phyloP scores from a whole-genome alignment of 2,888 invertebrate species.

The Eristalinus aeneus region DNA sequence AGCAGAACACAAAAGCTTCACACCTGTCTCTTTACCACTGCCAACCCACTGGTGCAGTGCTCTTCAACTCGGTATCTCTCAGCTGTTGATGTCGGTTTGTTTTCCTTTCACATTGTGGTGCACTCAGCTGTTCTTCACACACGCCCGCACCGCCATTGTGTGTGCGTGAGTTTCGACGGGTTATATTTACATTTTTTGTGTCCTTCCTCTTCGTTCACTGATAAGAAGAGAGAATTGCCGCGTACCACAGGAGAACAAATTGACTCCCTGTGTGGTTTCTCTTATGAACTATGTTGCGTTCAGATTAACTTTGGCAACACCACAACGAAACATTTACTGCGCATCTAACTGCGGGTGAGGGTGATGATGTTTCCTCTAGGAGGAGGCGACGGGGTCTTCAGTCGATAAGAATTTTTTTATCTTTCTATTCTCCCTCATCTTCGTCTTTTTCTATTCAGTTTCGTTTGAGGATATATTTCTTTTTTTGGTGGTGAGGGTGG shows the following conservation, averaged over 20 bases:
- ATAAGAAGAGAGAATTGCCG: conserved; percentile 11
- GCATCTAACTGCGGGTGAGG: background rate
- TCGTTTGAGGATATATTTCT: background rate
- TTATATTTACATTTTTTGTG: conserved; percentile 50
- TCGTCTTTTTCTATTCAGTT: conserved; percentile 24
- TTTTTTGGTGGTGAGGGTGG: too few species aligned
- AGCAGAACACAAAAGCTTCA: conserved; percentile 7
- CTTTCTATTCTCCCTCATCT: background rate
- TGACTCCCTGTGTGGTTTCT: background rate
- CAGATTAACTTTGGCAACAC: conserved; percentile 36
- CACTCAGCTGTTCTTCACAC: conserved; percentile 19
- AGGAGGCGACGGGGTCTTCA: conserved; percentile 18
- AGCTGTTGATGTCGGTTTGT: background rate
- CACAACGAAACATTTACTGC: background rate
- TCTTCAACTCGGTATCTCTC: background rate
- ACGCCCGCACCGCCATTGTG: background rate
- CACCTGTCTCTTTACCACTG: background rate
- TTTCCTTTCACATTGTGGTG: background rate
- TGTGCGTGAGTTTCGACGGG: conserved; percentile 27
- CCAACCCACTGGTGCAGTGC: background rate
- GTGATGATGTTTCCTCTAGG: background rate
- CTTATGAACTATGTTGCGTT: background rate
- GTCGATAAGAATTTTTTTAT: conserved; percentile 31
- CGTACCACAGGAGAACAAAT: background rate
- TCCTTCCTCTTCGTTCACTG: background rate